Evolutionary conservation across 2,797 vertebrate species (phyloP), one percentile per base, ranked within the genome.

Genomic region (Megaceryle alcyon): DNA sequence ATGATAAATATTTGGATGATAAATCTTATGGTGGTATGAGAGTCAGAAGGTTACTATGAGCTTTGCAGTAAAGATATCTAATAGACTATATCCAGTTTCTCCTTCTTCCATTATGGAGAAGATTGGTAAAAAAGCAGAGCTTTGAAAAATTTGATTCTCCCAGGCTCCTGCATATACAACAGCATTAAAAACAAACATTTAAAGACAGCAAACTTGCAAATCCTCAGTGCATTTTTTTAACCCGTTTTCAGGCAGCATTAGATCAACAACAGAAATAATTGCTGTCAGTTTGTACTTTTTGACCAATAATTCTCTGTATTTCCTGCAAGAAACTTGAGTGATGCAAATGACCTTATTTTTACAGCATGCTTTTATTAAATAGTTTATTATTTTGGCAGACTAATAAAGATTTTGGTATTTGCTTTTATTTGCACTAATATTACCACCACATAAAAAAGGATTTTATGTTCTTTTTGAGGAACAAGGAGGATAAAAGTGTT

Each of bases 391-490:
- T 98, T 98, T 98, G 98, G 98, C 98, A 98, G 98, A 98, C 98
- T 98, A 99, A 99, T 99, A 99, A 99, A 99, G 98, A 98, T 98
- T 98, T 98, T 98, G 98, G 98, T 98, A 98, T 98, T 99, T 98
- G 94, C 97, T 98, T 99, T 99, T 99, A 99, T 99, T 99, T 98
- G 98, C 98, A 98, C 98, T 98, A 98, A 98, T 98, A 98, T 98
- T 99, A 98, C 98, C 98, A 98, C 98, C 97, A 99, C 98, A 98
- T 99, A 98, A 99, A 99, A 99, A 98, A 98, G 98, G 98, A 87
- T 98, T 99, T 99, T 99, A 99, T 99, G 98, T 98, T 98, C 98
- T 98, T 98, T 98, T 99, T 99, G 98, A 98, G 98, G 98, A 98
- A 98, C 97, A 98, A 98, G 97, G 98, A 99, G 99, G 98, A 99